Evolutionary conservation across 2,888 invertebrate genomes (phyloP), one percentile per base, ranked within the genome.

Genomic region (Mythimna lalbum): DNA sequence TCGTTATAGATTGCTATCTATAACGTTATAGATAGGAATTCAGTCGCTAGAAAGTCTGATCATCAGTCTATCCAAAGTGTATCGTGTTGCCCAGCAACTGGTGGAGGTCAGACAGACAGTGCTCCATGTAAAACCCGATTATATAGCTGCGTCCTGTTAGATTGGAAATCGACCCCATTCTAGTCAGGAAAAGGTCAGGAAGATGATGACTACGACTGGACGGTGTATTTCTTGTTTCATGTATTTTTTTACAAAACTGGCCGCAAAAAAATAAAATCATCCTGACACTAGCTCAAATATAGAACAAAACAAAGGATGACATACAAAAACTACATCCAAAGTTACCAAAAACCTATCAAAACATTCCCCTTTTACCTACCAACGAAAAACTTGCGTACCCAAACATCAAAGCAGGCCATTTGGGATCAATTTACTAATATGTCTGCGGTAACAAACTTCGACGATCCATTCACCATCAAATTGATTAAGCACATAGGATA

Each of bases 401-500:
- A 64, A 82, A 61, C 62, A 70, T 69, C 61, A 64, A 69, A 75
- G 64, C 12, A 3, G 23, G 39, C 62, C 31, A 64, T 59, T 80
- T 50, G 14, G 57, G 62, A 53, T 63, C 80, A 66, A 73, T 69
- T 69, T 49, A 84, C 78, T 84, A 78, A 81, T 81, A 84, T 64
- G 76, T 78, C 73, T 78, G 84, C 63, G 84, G 84, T 52, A 65
- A 65, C 65, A 64, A 86, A 86, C 76, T 87, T 86, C 36, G 52
- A 6, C 63, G 73, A 84, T 80, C 79, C 75, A 63, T 78, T 78
- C 66, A 62, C 65, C 77, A 86, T 82, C 73, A 82, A 83, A 85
- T 82, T 79, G 78, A 84, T 82, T 80, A 76, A 77, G 83, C 82
- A 83, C 81, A 84, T 64, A 69, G 79, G 69, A 81, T 89, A 85